Evolutionary conservation across 2,797 vertebrate genomes (phyloP), one percentile per base, ranked within the genome.

Genomic region (Chelidonichthys spinosus): DNA sequence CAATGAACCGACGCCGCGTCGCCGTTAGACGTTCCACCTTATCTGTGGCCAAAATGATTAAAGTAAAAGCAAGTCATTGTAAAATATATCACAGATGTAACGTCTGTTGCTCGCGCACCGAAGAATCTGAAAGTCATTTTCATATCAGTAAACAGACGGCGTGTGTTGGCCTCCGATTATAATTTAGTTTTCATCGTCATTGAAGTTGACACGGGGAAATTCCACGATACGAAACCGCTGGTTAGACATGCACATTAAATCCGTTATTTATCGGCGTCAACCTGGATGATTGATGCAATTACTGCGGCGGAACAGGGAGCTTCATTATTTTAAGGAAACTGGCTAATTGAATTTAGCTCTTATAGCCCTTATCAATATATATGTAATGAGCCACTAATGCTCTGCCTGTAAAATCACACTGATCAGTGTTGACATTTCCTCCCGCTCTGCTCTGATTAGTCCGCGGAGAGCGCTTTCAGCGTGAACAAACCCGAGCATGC

Each of bases 341-440:
- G 64, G 70, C 55, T 85, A 78, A 89, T 86, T 89, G 61, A 88
- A 90, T 87, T 85, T 73, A 78, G 81, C 69, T 66, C 17, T 32
- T 86, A 72, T 76, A 67, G 80, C 74, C 39, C 72, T 81, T 86
- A 87, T 92, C 90, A 89, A 90, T 92, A 87, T 84, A 83, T 88
- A 92, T 89, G 83, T 92, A 93, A 93, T 90, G 79, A 88, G 76
- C 63, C 50, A 62, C 72, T 90, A 87, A 92, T 76, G 80, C 73
- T 78, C 43, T 72, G 56, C 75, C 68, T 79, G 49, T 78, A 79
- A 85, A 78, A 76, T 76, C 4, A 33, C 63, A 4, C 79, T 84
- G 85, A 93, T 93, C 85, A 85, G 56, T 89, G 79, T 66, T 88
- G 88, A 90, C 86, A 81, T 82, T 72, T 86, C 81, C 77, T 65